Percentiles rank a stretch among this genome's conserved stretches.
These are phyloP conservation scores for Dromas ardeola DNA, from an alignment of 2,113 vertebrate genomes.

Conservation along the genomic window DNA sequence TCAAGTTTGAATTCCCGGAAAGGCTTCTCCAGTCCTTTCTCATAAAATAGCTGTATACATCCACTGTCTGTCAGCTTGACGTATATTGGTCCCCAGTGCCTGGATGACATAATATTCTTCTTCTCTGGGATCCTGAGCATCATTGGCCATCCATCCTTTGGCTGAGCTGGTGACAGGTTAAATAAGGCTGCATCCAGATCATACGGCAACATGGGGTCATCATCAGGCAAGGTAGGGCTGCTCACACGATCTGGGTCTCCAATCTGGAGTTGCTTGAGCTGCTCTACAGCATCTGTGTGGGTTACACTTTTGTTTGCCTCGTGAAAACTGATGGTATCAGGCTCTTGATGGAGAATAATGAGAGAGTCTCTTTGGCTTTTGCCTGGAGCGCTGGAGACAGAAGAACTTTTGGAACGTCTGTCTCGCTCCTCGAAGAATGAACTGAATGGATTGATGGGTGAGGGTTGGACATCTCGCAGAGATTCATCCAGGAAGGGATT, in stretches of 20 bases:
- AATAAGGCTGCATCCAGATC: conserved; percentile 58
- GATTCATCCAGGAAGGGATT: conserved; percentile 88
- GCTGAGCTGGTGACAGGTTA: conserved; percentile 59
- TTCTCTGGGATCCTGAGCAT: conserved; percentile 93
- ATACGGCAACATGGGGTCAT: conserved; percentile 72
- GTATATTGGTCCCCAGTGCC: conserved; percentile 92
- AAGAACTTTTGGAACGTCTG: conserved; percentile 68
- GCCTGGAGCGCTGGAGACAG: conserved; percentile 54
- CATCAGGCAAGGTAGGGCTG: conserved; percentile 72
- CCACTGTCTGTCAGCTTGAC: conserved; percentile 79
- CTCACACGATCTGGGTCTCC: conserved; percentile 76
- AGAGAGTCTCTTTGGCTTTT: conserved; percentile 80
- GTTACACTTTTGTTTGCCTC: conserved; percentile 60
- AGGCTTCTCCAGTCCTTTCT: conserved; percentile 87
- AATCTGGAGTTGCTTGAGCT: conserved; percentile 81
- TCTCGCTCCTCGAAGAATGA: conserved; percentile 84
- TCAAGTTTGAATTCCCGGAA: conserved; percentile 85
- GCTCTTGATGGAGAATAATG: conserved; percentile 72
- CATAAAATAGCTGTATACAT: conserved; percentile 85
- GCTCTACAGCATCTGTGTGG: conserved; percentile 77
- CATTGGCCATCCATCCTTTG: conserved; percentile 87
- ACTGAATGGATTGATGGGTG: conserved; percentile 89
- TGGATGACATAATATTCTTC: conserved; percentile 94
- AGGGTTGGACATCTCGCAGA: conserved; percentile 83
- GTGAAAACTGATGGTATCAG: conserved; percentile 71